Evolutionary conservation across 2,888 invertebrate genomes (phyloP), one percentile per base, ranked within the genome.

Genomic region (Autographa pulchrina): DNA sequence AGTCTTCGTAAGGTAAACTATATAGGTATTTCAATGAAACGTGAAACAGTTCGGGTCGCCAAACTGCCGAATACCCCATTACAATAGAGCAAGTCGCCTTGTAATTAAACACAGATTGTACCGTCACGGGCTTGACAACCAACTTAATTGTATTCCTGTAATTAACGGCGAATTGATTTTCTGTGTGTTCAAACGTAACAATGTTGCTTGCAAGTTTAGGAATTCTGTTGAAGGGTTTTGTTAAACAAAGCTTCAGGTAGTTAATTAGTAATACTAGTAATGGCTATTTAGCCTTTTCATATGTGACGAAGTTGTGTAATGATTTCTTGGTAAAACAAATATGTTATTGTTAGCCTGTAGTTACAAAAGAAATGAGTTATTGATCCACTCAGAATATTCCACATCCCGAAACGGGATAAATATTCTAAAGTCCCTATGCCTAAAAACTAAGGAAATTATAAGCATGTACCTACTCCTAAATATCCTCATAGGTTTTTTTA

Each of bases 81-180:
- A 73, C 74, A 74, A 76, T 74, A 72, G 74, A 67, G 70, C 62
- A 61, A 77, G 78, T 75, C 74, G 74, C 67, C 60, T 73, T 63
- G 81, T 82, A 85, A 86, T 86, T 85, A 87, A 85, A 81, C 77
- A 80, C 85, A 83, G 85, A 85, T 85, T 81, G 81, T 77, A 75
- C 79, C 82, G 83, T 80, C 83, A 82, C 78, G 82, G 78, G 84
- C 83, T 84, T 84, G 86, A 87, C 85, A 82, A 80, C 81, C 81
- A 77, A 81, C 77, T 80, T 88, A 86, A 87, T 86, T 77, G 83
- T 78, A 73, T 83, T 84, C 85, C 79, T 87, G 86, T 86, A 84
- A 87, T 87, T 87, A 83, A 84, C 85, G 77, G 84, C 74, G 83
- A 87, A 88, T 86, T 87, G 84, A 87, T 88, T 85, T 84, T 63